Percentiles rank a stretch among this genome's conserved stretches.
Conservation (phyloP, 1,140 invertebrate genomes). For the Hylyphantes graminicola region DNA sequence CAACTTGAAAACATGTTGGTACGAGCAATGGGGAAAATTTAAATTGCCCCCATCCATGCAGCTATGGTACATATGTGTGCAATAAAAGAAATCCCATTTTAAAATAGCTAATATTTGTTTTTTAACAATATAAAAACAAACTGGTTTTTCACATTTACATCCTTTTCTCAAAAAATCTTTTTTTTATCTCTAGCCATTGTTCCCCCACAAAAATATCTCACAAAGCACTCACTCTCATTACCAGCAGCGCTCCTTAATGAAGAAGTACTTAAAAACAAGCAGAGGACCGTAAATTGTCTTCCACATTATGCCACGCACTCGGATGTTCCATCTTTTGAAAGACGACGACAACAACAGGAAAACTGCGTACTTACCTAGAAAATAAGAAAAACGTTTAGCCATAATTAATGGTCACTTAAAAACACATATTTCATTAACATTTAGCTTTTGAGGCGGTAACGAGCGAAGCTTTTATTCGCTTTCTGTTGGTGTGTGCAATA, state of each 20-base stretch:
- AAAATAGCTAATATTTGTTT: no score
- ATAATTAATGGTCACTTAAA: slow-evolving; percentile 61
- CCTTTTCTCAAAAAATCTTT: not conserved
- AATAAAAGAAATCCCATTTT: no score
- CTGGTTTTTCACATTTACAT: no score
- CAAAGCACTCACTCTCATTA: slow-evolving; percentile 56
- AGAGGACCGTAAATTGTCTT: slow-evolving; percentile 48
- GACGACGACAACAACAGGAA: slow-evolving; percentile 44
- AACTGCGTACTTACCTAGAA: slow-evolving; percentile 54
- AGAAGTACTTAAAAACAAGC: slow-evolving; percentile 48
- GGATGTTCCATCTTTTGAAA: slow-evolving; percentile 20
- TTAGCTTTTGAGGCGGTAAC: slow-evolving; percentile 28
- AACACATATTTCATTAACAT: slow-evolving; percentile 56
- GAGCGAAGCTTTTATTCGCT: slow-evolving; percentile 34
- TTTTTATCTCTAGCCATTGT: not conserved
- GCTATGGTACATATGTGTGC: no score
- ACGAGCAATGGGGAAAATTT: no score
- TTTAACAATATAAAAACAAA: no score
- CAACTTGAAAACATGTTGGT: no score
- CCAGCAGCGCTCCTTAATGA: slow-evolving; percentile 42
- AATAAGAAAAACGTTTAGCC: slow-evolving; percentile 51
- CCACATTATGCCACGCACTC: slow-evolving; percentile 23
- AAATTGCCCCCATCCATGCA: no score
- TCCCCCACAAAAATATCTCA: slow-evolving; percentile 24
- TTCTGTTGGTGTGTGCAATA: not conserved